phyloP scores from a whole-genome alignment of 2,797 vertebrate species.

The Hipposideros larvatus region DNA sequence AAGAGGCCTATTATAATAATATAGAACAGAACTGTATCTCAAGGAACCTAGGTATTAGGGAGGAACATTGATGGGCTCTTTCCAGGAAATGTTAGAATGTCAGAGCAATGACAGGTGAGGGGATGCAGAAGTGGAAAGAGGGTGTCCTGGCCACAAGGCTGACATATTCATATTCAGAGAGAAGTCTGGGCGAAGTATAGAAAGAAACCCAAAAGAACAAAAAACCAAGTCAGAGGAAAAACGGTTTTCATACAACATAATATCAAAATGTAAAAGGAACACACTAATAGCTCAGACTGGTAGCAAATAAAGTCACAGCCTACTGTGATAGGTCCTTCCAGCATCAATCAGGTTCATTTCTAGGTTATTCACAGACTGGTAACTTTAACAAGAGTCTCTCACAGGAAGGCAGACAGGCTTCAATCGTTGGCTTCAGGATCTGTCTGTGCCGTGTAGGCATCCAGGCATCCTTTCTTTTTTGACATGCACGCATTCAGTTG shows the following conservation, averaged over 20 bases:
- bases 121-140: slow-evolving; percentile 38
- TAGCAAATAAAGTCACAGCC: slow-evolving; percentile 53
- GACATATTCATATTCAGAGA: slow-evolving; percentile 56
- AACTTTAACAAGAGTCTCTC: slow-evolving; percentile 71
- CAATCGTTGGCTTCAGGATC: slow-evolving; percentile 95
- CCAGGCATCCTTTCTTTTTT: slow-evolving; percentile 98
- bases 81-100: slow-evolving; percentile 47
- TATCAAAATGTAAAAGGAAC: slow-evolving; percentile 86
- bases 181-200: background rate
- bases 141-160: background rate
- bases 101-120: background rate
- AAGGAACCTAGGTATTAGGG: background rate
- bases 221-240: slow-evolving; percentile 51
- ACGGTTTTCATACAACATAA: slow-evolving; percentile 77
- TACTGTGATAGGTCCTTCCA: slow-evolving; percentile 69
- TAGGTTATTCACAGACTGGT: slow-evolving; percentile 57
- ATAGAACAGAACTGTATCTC: slow-evolving; percentile 15
- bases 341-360: slow-evolving; percentile 61
- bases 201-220: background rate
- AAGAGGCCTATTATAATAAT: slow-evolving; percentile 7
- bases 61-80: slow-evolving; percentile 12
- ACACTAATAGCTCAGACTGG: slow-evolving; percentile 74
- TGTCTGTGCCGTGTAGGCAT: slow-evolving; percentile 98
- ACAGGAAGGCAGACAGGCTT: slow-evolving; percentile 45
- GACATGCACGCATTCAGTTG: slow-evolving; percentile 99